Percentiles rank a stretch among this genome's conserved stretches.
Evolutionary conservation across 1,140 invertebrate species (phyloP).

Genomic region (Drosophila takahashii): DNA sequence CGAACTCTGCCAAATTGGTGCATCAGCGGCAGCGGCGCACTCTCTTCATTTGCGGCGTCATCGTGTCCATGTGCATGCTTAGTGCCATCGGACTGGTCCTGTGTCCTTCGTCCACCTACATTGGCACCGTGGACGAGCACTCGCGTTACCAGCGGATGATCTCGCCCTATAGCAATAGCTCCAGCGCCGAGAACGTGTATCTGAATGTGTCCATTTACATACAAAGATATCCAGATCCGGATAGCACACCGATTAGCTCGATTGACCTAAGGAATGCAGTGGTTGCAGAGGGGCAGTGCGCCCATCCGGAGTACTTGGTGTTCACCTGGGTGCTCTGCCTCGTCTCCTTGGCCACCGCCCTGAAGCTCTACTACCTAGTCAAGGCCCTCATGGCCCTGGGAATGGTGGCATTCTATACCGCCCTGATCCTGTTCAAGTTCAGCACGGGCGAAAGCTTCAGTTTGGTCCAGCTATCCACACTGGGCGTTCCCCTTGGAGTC

Average conservation of each 20-base stretch:
- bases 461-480: slow-evolving; percentile 49
- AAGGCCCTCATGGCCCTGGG: slow-evolving; percentile 92
- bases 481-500: slow-evolving; percentile 88
- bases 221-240: too few relatives aligned
- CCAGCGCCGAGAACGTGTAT: slow-evolving; percentile 58
- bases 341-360: slow-evolving; percentile 94
- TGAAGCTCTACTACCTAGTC: slow-evolving; percentile 96
- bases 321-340: slow-evolving; percentile 97
- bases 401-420: slow-evolving; percentile 90
- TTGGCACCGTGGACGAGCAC: slow-evolving; percentile 39
- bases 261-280: slow-evolving; percentile 17
- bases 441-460: slow-evolving; percentile 59
- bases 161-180: slow-evolving; percentile 30
- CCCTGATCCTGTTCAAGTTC: slow-evolving; percentile 89
- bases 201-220: slow-evolving; percentile 80
- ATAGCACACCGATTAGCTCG: slow-evolving; percentile 22
- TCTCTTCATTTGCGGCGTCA: slow-evolving; percentile 91
- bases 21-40: slow-evolving; percentile 89
- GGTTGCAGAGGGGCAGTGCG: slow-evolving; percentile 83
- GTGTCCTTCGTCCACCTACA: slow-evolving; percentile 67
- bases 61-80: slow-evolving; percentile 90
- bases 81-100: slow-evolving; percentile 85
- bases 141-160: slow-evolving; percentile 6
- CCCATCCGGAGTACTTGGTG: slow-evolving; percentile 94
- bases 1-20: slow-evolving; percentile 90